Evolutionary conservation across 2,797 vertebrate genomes (phyloP).

Genomic region (Falco peregrinus): DNA sequence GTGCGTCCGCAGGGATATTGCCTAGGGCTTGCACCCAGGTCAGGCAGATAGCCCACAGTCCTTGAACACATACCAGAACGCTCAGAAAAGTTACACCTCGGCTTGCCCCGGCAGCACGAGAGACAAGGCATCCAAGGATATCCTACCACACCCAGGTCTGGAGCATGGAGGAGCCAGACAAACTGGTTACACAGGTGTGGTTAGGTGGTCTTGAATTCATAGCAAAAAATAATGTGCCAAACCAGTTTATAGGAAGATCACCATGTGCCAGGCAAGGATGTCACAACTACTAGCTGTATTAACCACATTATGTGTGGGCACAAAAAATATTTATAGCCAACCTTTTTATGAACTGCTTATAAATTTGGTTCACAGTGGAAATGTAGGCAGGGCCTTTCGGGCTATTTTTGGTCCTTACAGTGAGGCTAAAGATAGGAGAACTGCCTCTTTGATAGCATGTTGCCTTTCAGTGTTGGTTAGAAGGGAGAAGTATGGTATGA

Average conservation of each 20-base stretch:
- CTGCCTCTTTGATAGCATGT: background rate
- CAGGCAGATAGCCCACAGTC: background rate
- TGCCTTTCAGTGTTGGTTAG: background rate
- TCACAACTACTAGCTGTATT: conserved; percentile 14
- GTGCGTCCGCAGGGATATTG: background rate
- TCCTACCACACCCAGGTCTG: conserved; percentile 38
- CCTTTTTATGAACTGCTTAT: conserved; percentile 43
- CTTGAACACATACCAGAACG: background rate
- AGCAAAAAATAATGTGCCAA: conserved; percentile 15
- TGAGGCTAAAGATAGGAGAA: conserved; percentile 11
- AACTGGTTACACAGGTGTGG: conserved; percentile 36
- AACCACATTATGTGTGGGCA: conserved; percentile 53
- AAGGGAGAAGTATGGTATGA: background rate
- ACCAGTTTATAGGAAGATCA: conserved; percentile 36
- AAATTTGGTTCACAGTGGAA: conserved; percentile 1
- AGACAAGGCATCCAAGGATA: conserved; percentile 1
- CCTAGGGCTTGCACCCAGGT: background rate
- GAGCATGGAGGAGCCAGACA: background rate
- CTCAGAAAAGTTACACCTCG: background rate
- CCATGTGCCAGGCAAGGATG: background rate
- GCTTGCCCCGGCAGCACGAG: background rate
- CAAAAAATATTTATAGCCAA: conserved; percentile 55
- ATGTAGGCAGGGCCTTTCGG: conserved; percentile 30
- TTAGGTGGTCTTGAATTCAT: conserved; percentile 23
- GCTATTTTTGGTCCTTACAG: conserved; percentile 39